Evolutionary conservation across 2,888 invertebrate species (phyloP).

Genomic region (Masnerella sp.): DNA sequence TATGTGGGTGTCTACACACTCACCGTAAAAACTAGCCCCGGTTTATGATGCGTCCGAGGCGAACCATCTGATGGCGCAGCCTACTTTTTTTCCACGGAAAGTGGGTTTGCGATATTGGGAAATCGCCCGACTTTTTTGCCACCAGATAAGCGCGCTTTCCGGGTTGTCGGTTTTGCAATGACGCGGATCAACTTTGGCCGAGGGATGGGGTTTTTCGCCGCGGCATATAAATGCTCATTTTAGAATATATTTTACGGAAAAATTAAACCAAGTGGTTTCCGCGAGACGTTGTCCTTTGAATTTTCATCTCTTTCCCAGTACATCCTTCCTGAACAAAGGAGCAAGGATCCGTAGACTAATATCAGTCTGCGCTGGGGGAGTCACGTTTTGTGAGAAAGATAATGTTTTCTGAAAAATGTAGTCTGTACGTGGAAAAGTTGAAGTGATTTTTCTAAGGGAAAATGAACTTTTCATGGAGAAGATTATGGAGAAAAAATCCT

Average conservation of each 20-base stretch:
- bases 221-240: no score
- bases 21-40: slow-evolving; percentile 66
- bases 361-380: not conserved
- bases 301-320: slow-evolving; percentile 3
- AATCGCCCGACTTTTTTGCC: slow-evolving; percentile 5
- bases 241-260: no score
- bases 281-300: slow-evolving; percentile 3
- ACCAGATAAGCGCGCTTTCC: not conserved
- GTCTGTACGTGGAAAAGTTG: not conserved
- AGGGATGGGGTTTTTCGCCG: no score
- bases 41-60: slow-evolving; percentile 47
- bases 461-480: no score
- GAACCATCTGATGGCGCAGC: slow-evolving; percentile 31
- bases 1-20: slow-evolving; percentile 60
- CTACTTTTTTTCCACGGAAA: slow-evolving; percentile 27
- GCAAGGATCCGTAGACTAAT: slow-evolving; percentile 9
- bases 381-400: slow-evolving; percentile 8
- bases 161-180: not conserved
- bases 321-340: slow-evolving; percentile 20
- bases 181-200: no score
- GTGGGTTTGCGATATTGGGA: slow-evolving; percentile 12
- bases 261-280: not conserved
- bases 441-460: no score
- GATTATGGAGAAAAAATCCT: no score
- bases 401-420: slow-evolving; percentile 5